These are phyloP conservation scores for Bhutanitis thaidina DNA, from an alignment of 2,888 invertebrate species.

Conservation along the genomic window DNA sequence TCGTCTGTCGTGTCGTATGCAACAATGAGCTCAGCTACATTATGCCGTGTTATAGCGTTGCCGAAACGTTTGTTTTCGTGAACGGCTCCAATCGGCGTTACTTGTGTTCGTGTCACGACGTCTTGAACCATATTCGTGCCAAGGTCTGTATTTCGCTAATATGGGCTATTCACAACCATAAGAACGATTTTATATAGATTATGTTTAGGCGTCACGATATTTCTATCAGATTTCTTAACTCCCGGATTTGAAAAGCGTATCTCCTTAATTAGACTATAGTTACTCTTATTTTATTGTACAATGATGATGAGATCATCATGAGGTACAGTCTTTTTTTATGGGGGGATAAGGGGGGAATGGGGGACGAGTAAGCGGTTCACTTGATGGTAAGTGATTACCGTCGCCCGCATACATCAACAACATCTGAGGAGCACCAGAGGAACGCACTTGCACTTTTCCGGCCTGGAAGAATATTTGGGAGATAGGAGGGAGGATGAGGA, in stretches of 20 bases:
- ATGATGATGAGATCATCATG: no score
- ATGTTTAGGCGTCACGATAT: conserved; percentile 9
- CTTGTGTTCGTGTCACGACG: conserved; percentile 50
- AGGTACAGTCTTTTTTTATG: no score
- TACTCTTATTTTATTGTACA: no score
- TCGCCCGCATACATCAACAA: no score
- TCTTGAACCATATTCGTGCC: conserved; percentile 46
- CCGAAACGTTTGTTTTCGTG: conserved; percentile 26
- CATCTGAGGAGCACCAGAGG: no score
- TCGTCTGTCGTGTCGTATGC: neutral
- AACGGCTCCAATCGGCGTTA: conserved; percentile 41
- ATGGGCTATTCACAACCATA: conserved; percentile 40
- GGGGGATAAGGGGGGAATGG: no score
- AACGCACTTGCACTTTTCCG: no score
- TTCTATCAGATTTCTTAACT: neutral
- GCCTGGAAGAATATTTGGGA: no score
- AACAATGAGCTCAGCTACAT: conserved; percentile 1
- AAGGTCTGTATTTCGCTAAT: conserved; percentile 57
- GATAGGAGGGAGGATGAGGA: no score
- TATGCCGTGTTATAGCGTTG: neutral
- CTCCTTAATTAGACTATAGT: no score
- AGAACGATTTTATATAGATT: conserved; percentile 22
- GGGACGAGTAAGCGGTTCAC: no score
- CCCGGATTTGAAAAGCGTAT: neutral
- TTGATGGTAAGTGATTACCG: no score